Evolutionary conservation across 2,888 invertebrate genomes (phyloP).

Genomic region (Chaetoderma sp.): DNA sequence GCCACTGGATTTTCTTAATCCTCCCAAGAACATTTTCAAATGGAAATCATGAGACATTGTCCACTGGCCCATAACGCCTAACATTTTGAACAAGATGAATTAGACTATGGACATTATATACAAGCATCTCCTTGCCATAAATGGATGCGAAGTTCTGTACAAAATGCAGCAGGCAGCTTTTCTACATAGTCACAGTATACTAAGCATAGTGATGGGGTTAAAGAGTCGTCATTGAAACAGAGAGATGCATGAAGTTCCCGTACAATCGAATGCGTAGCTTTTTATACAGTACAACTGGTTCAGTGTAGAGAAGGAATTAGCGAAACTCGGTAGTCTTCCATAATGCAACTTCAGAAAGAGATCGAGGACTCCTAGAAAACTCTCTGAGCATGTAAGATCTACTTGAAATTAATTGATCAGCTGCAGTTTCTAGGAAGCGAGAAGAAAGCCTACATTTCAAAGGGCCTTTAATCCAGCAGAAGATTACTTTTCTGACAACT

Average conservation of each 20-base stretch:
- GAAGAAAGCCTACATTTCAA: conserved; percentile 12
- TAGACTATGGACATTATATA: conserved; percentile 65
- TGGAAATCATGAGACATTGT: conserved; percentile 58
- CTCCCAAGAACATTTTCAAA: conserved; percentile 59
- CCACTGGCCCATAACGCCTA: conserved; percentile 49
- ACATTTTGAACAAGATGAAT: conserved; percentile 60
- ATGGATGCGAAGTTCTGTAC: conserved; percentile 40
- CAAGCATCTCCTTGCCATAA: conserved; percentile 56
- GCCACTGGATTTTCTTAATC: conserved; percentile 24
- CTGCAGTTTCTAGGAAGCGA: neutral
- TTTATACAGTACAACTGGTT: conserved; percentile 38
- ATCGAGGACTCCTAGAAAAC: conserved; percentile 49
- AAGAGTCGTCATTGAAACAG: conserved; percentile 39
- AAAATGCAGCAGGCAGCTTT: conserved; percentile 42
- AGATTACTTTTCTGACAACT: conserved; percentile 47
- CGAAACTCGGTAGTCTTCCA: conserved; percentile 57
- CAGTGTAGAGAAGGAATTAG: conserved; percentile 46
- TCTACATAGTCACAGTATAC: conserved; percentile 34
- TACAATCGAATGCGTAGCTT: conserved; percentile 32
- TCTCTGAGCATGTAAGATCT: conserved; percentile 26
- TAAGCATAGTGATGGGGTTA: conserved; percentile 9
- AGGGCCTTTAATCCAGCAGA: conserved; percentile 43
- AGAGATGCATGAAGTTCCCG: conserved; percentile 44
- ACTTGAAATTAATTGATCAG: neutral
- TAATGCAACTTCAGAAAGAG: conserved; percentile 35